Percentiles rank a stretch among this genome's conserved stretches.
phyloP scores from a whole-genome alignment of 35 echinoderm and acorn worm species.

The Chiridota heheva region DNA sequence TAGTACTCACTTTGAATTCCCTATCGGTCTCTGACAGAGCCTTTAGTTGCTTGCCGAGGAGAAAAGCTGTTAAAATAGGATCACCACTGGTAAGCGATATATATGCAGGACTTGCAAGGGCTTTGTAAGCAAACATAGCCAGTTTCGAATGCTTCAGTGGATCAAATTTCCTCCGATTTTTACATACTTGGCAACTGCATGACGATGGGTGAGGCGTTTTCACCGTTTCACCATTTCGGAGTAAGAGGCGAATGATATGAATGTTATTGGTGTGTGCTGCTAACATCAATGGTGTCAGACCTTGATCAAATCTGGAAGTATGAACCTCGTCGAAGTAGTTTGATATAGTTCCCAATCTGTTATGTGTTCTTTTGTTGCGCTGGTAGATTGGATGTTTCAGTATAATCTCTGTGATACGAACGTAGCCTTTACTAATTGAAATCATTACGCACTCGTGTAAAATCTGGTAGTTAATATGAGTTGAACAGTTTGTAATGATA shows the following conservation, averaged over 20 bases:
- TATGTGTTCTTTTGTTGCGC: constrained; percentile 63
- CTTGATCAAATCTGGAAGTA: constrained; percentile 91
- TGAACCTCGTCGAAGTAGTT: constrained; percentile 74
- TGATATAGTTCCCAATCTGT: constrained; percentile 64
- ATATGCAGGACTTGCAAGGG: constrained; percentile 75
- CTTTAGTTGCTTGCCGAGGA: constrained; percentile 80
- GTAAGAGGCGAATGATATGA: constrained; percentile 76
- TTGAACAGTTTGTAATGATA: constrained; percentile 39
- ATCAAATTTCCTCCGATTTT: constrained; percentile 86
- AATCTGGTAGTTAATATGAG: constrained; percentile 31
- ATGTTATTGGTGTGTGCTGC: constrained; percentile 87
- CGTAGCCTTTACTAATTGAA: constrained; percentile 94
- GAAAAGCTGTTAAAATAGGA: constrained; percentile 90
- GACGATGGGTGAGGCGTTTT: constrained; percentile 75
- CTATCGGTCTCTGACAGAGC: constrained; percentile 68
- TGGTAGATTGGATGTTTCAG: constrained; percentile 82
- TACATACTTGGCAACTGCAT: constrained; percentile 76
- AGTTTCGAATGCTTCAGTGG: constrained; percentile 89
- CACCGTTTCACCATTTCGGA: constrained; percentile 67
- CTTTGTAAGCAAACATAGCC: constrained; percentile 72
- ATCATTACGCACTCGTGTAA: constrained; percentile 89
- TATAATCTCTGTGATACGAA: constrained; percentile 70
- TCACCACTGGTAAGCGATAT: constrained; percentile 92
- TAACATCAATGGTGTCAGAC: constrained; percentile 90
- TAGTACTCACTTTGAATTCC: constrained; percentile 97